A percentile compares a stretch with the other conserved stretches of the same genome.
phyloP scores from a whole-genome alignment of 2,113 vertebrate species.

The Columba livia region DNA sequence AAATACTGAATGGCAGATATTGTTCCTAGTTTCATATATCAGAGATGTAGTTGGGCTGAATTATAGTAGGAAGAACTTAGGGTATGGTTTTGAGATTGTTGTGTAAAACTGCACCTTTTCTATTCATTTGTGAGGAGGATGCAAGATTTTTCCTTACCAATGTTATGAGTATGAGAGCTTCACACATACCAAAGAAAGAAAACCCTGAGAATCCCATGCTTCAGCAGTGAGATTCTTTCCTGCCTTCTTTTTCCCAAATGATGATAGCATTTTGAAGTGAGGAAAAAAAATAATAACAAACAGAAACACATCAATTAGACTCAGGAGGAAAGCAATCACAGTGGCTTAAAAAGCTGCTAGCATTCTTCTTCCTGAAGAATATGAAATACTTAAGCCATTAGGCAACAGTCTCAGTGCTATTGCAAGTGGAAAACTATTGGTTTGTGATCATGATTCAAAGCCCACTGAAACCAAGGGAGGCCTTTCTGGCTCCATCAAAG shows the following conservation, averaged over 20 bases:
- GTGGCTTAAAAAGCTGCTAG: neutral
- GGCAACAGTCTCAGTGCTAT: neutral
- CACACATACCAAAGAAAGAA: neutral
- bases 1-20: neutral
- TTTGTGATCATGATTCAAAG: neutral
- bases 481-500: neutral
- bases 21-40: neutral
- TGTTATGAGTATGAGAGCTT: neutral
- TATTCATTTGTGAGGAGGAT: neutral
- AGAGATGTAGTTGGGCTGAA: neutral
- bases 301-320: neutral
- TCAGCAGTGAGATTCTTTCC: neutral
- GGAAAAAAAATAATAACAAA: neutral
- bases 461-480: neutral
- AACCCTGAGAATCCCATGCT: neutral
- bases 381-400: neutral
- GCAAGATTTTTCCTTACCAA: neutral
- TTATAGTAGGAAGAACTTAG: neutral
- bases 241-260: neutral
- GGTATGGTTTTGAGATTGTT: neutral
- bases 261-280: neutral
- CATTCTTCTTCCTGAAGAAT: neutral
- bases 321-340: neutral
- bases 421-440: neutral
- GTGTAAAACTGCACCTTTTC: neutral